A percentile compares a stretch with the other conserved stretches of the same genome.
Evolutionary conservation across 2,797 vertebrate genomes (phyloP).

Genomic region (Hapalemur alaotrensis): DNA sequence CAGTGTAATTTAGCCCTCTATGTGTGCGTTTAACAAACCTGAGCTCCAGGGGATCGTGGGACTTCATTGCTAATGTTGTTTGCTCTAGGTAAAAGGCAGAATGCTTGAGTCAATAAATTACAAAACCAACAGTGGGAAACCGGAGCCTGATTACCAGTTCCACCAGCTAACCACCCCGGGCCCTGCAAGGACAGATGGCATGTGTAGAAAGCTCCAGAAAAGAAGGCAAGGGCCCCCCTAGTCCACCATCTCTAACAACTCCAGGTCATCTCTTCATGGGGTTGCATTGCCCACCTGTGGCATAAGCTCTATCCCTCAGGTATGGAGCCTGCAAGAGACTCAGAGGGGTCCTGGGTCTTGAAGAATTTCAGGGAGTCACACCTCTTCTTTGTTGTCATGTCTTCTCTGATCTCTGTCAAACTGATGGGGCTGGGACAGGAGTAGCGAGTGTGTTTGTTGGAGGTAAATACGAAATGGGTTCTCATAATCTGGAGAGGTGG

Average conservation of each 20-base stretch:
- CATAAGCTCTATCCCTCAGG: neutral
- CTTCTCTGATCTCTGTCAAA: neutral
- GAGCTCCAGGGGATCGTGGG: neutral
- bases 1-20: conserved; percentile 3
- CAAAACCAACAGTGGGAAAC: neutral
- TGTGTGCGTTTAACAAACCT: neutral
- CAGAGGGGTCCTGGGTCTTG: neutral
- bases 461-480: neutral
- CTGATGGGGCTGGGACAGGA: neutral
- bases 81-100: neutral
- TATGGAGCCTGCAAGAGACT: neutral
- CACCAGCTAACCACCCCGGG: neutral
- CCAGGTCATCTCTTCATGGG: neutral
- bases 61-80: neutral
- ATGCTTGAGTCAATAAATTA: conserved; percentile 14
- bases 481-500: neutral
- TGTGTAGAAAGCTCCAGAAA: neutral
- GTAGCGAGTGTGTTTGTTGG: neutral
- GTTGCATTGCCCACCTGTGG: fast-evolving
- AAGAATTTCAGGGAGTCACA: neutral
- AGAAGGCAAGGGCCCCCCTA: neutral
- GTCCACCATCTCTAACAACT: neutral
- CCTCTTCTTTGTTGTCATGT: neutral
- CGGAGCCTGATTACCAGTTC: neutral
- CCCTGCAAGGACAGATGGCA: neutral